These are phyloP conservation scores for Potamarius usumacintae DNA, from an alignment of 2,113 vertebrate species.

Conservation along the genomic window DNA sequence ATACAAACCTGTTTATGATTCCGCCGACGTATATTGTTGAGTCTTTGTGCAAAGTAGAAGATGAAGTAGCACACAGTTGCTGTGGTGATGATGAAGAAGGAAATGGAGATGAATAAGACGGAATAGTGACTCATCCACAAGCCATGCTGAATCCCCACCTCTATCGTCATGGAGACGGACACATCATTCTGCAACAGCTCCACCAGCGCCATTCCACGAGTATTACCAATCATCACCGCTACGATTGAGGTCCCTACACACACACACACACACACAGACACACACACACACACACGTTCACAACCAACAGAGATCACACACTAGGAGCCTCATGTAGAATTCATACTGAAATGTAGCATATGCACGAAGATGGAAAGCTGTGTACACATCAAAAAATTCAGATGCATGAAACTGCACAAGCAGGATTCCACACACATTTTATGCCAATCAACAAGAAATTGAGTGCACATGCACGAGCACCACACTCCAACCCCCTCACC, in stretches of 20 bases:
- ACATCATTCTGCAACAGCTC: slow-evolving; percentile 63
- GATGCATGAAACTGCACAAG: no score
- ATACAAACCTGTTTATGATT: slow-evolving; percentile 75
- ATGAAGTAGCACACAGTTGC: slow-evolving; percentile 84
- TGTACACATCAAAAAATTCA: no score
- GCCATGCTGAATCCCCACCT: slow-evolving; percentile 79
- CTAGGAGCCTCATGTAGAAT: no score
- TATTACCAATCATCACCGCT: slow-evolving; percentile 83
- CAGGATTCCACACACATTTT: no score
- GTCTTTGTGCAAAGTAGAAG: slow-evolving; percentile 81
- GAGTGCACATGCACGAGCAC: no score
- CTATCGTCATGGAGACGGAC: slow-evolving; percentile 79
- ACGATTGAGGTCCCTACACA: slow-evolving; percentile 78
- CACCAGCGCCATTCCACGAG: slow-evolving; percentile 77
- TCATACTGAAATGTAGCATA: no score
- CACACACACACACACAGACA: slow-evolving; percentile 34
- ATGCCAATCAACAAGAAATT: no score
- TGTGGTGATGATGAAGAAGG: slow-evolving; percentile 83
- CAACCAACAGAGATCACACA: background rate
- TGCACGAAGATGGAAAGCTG: no score
- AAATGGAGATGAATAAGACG: slow-evolving; percentile 83
- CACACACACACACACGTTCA: slow-evolving; percentile 12
- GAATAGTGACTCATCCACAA: slow-evolving; percentile 82
- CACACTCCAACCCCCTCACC: no score
- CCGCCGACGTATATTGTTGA: slow-evolving; percentile 74